Evolutionary conservation across 1,140 invertebrate species (phyloP).

Genomic region (Epicauta chinensis): DNA sequence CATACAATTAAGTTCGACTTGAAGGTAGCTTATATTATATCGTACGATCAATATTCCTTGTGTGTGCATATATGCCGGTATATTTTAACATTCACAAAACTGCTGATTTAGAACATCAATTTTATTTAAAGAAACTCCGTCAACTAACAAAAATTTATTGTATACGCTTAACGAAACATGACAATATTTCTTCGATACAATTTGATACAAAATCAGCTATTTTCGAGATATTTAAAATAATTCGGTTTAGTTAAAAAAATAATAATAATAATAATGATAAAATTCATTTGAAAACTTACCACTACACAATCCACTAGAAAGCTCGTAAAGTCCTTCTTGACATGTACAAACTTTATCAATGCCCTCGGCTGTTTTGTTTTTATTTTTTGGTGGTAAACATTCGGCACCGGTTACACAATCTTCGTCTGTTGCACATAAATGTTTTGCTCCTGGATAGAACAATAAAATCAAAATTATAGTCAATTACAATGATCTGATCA

Average conservation of each 20-base stretch:
- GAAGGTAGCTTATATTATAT: too few species aligned
- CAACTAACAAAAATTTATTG: background rate
- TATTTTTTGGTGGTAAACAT: constrained; percentile 15
- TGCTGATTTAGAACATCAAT: too few species aligned
- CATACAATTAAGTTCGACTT: constrained; percentile 4
- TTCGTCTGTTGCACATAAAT: constrained; percentile 27
- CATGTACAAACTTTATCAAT: constrained; percentile 21
- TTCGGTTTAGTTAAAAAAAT: background rate
- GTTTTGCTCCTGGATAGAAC: constrained; percentile 23
- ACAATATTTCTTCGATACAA: background rate
- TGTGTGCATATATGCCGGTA: too few species aligned
- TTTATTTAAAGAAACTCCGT: too few species aligned
- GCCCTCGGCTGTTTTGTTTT: constrained; percentile 6
- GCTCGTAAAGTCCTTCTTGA: constrained; percentile 20
- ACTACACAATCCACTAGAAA: constrained; percentile 20
- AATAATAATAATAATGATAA: too few species aligned
- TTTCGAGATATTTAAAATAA: background rate
- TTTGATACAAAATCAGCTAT: background rate
- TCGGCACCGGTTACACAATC: constrained; percentile 30
- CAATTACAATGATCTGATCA: constrained; percentile 2
- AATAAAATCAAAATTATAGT: constrained; percentile 1
- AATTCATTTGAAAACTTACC: constrained; percentile 15
- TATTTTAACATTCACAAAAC: too few species aligned
- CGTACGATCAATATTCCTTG: too few species aligned
- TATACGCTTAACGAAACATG: background rate